phyloP scores from a whole-genome alignment of 2,797 vertebrate genomes.

The Dipus sagitta region DNA sequence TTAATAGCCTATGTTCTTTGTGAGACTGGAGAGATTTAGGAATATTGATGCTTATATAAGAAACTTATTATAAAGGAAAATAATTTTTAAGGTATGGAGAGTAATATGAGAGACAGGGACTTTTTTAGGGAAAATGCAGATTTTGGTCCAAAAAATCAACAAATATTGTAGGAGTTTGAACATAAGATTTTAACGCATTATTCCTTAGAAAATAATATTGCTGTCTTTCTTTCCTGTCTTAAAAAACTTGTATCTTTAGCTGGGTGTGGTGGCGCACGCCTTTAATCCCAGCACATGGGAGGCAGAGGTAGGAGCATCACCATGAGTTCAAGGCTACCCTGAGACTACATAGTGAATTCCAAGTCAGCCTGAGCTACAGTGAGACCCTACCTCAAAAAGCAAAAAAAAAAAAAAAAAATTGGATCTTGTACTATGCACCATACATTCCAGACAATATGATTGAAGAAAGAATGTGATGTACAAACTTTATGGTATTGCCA shows the following conservation, averaged over 20 bases:
- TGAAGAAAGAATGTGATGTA: conserved; percentile 76
- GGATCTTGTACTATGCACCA: background rate
- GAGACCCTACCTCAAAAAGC: too few relatives aligned
- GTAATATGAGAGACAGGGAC: background rate
- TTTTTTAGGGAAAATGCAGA: conserved; percentile 38
- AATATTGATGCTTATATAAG: conserved; percentile 1
- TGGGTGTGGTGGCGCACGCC: too few relatives aligned
- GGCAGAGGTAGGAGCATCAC: too few relatives aligned
- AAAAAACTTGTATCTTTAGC: conserved; percentile 25
- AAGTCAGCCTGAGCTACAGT: too few relatives aligned
- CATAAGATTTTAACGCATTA: conserved; percentile 19
- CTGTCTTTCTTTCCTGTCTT: background rate
- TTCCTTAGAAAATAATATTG: conserved; percentile 33
- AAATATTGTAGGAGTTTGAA: background rate
- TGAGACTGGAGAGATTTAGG: background rate
- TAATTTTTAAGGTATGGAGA: background rate
- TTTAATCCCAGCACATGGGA: too few relatives aligned
- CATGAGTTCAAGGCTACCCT: too few relatives aligned
- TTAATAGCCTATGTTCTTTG: conserved; percentile 39
- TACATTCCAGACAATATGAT: conserved; percentile 40
- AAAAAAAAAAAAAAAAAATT: too few relatives aligned
- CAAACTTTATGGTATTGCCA: conserved; percentile 56
- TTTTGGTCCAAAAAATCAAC: conserved; percentile 54
- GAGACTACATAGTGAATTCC: too few relatives aligned
- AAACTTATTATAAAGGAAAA: background rate